Evolutionary conservation across 2,888 invertebrate genomes (phyloP).

Genomic region (Imbricaverruca yamaguchii): DNA sequence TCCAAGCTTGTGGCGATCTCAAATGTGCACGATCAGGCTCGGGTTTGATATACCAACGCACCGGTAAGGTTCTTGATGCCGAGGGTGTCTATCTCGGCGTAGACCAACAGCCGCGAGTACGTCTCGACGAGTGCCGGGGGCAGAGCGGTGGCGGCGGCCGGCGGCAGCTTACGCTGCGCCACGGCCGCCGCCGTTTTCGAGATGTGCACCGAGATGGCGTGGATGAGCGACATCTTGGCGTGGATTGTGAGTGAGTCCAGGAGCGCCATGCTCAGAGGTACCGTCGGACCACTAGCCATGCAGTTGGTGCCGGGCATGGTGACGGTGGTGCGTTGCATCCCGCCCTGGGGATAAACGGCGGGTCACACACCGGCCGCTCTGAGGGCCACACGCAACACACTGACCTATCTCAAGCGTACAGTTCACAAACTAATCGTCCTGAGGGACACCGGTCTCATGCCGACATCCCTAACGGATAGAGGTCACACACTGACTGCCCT

Average conservation of each 20-base stretch:
- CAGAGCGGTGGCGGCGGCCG: constrained; percentile 54
- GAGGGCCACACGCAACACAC: too few relatives aligned
- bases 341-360: constrained; percentile 23
- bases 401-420: too few relatives aligned
- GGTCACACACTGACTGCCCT: too few relatives aligned
- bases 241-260: constrained; percentile 90
- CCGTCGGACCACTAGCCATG: constrained; percentile 58
- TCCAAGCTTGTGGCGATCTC: too few relatives aligned
- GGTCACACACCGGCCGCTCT: too few relatives aligned
- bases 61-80: constrained; percentile 95
- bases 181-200: neutral
- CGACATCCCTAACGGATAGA: too few relatives aligned
- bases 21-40: too few relatives aligned
- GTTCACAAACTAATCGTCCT: too few relatives aligned
- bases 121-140: constrained; percentile 92
- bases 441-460: too few relatives aligned
- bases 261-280: constrained; percentile 83
- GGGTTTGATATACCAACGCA: constrained; percentile 42
- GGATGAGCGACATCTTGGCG: constrained; percentile 87
- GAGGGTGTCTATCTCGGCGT: constrained; percentile 91
- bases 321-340: constrained; percentile 30
- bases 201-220: constrained; percentile 41
- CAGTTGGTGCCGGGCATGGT: constrained; percentile 42
- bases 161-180: neutral
- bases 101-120: constrained; percentile 83